Evolutionary conservation across 2,797 vertebrate genomes (phyloP).

Genomic region (Chromobotia macracanthus): DNA sequence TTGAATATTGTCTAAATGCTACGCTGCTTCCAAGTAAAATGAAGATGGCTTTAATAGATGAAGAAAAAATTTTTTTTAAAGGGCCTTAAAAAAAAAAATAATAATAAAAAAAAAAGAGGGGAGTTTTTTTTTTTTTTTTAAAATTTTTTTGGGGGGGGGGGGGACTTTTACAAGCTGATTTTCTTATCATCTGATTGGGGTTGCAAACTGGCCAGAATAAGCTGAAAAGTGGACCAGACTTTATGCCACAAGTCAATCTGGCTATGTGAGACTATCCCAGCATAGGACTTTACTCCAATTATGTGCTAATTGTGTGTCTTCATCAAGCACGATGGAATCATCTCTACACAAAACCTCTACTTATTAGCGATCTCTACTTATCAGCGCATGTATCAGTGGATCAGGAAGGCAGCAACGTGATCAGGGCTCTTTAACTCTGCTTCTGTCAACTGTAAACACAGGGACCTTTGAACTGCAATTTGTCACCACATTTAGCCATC

Average conservation of each 20-base stretch:
- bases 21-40: background rate
- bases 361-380: slow-evolving; percentile 51
- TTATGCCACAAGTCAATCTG: too few relatives aligned
- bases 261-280: too few relatives aligned
- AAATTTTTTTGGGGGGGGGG: too few relatives aligned
- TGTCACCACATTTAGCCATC: slow-evolving; percentile 47
- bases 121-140: too few relatives aligned
- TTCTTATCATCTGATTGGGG: too few relatives aligned
- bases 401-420: slow-evolving; percentile 67
- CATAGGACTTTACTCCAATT: slow-evolving; percentile 7
- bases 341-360: slow-evolving; percentile 69
- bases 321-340: slow-evolving; percentile 61
- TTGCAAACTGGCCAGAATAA: too few relatives aligned
- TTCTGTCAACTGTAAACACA: slow-evolving; percentile 66
- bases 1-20: background rate
- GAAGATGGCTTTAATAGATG: slow-evolving; percentile 6
- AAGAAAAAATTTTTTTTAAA: too few relatives aligned
- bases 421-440: slow-evolving; percentile 59
- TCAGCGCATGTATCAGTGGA: slow-evolving; percentile 71
- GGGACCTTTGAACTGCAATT: slow-evolving; percentile 66
- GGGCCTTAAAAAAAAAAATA: too few relatives aligned
- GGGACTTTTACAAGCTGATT: too few relatives aligned
- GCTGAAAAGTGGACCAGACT: too few relatives aligned
- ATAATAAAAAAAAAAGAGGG: too few relatives aligned
- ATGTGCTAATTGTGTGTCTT: slow-evolving; percentile 34